Base-by-base conservation (phyloP, 2,888 invertebrate species). In the Dione vanillae region DNA sequence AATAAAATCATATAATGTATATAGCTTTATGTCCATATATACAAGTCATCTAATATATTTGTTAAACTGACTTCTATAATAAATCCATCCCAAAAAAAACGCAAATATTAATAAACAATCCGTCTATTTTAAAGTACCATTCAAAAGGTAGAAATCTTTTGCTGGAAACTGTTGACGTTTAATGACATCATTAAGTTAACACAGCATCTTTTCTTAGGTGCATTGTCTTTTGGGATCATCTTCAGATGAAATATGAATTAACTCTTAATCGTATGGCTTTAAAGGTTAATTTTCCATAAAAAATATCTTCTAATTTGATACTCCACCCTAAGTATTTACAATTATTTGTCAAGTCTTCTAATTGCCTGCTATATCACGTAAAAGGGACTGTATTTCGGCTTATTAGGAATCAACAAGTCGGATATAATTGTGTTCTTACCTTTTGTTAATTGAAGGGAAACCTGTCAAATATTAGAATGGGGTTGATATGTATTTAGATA, bases 101-200 rank as follows among this genome's bases (percentile, higher is more conserved):
- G 14, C 49, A 47, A 49, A 49, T 70, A 70, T 72, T 72, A 62
- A 72, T 69, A 70, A 71, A 69, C 67, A 74, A 73, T 74, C 69
- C 70, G 72, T 73, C 72, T 67, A 76, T 76, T 72, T 73, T 76
- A 72, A 72, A 77, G 75, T 71, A 72, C 76, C 81, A 78, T 80
- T 68, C 65, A 73, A 65, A 67, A 65, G 80, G 76, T 76, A 76
- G 85, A 82, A 88, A 88, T 85, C 85, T 82, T 65, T 74, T 82
- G 85, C 85, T 83, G 86, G 85, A 82, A 86, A 79, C 79, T 80
- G 81, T 81, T 82, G 80, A 75, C 74, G 77, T 82, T 83, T 90
- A 91, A 91, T 89, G 91, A 90, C 83, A 85, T 87, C 88, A 88
- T 89, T 89, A 88, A 78, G 82, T 82, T 83, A 86, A 87, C 84